Evolutionary conservation across 2,888 invertebrate species (phyloP), one percentile per base, ranked within the genome.

Genomic region (Parnassius smintheus): DNA sequence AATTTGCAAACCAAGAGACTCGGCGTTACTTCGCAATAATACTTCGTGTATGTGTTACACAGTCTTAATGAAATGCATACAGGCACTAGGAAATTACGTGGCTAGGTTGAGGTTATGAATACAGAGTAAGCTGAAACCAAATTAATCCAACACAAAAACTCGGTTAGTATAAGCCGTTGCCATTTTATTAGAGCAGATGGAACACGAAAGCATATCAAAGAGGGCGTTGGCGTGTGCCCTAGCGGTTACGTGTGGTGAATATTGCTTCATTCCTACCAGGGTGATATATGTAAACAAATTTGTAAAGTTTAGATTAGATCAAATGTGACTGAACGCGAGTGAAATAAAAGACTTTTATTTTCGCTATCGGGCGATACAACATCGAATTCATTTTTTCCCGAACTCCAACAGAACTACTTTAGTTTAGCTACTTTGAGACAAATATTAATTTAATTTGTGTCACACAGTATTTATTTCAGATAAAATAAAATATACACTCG

Each of bases 291-390:
- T 86, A 88, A 89, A 86, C 87, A 88, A 85, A 88, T 88, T 91
- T 85, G 79, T 80, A 78, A 86, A 86, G 81, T 87, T 88, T 85
- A 88, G 88, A 89, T 88, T 86, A 83, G 81, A 90, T 88, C 86
- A 84, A 81, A 77, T 72, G 76, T 69, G 69, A 69, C 69, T 68
- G 76, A 77, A 83, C 82, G 83, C 81, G 83, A 80, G 78, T 68
- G 67, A 82, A 83, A 85, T 86, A 83, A 82, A 80, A 75, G 64
- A 69, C 69, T 68, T 66, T 68, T 68, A 66, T 67, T 69, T 68
- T 48, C 42, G 51, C 66, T 68, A 67, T 62, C 66, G 50, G 62
- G 54, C 62, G 65, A 60, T 67, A 71, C 70, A 73, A 70, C 72
- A 66, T 66, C 49, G 61, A 68, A 66, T 67, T 68, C 67, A 69